Conservation (phyloP, 2,113 vertebrate species). For the Mandrillus leucophaeus region DNA sequence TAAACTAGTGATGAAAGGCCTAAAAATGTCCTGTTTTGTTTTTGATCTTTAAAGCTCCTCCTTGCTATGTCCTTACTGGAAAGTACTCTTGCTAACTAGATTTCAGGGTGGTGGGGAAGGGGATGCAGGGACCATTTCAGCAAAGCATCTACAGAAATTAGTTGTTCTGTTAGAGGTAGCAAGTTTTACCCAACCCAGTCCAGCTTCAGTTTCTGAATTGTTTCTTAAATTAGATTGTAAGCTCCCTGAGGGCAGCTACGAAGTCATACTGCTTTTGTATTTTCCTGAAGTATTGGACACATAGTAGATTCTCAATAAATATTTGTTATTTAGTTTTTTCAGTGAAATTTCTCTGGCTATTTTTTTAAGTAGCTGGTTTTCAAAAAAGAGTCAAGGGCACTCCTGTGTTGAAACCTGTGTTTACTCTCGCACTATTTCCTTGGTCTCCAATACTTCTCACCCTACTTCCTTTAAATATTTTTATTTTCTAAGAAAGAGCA, state of each 20-base stretch:
- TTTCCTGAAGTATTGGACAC: slow-evolving; percentile 67
- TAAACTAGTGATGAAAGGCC: slow-evolving; percentile 51
- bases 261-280: slow-evolving; percentile 66
- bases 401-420: slow-evolving; percentile 52
- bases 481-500: slow-evolving; percentile 49
- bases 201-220: slow-evolving; percentile 58
- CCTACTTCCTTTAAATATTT: slow-evolving; percentile 42
- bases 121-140: neutral
- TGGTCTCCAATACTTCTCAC: slow-evolving; percentile 45
- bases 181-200: neutral
- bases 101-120: neutral
- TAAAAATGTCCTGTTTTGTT: slow-evolving; percentile 1
- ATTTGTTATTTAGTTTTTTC: slow-evolving; percentile 71
- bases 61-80: neutral
- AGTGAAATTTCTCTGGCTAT: slow-evolving; percentile 79
- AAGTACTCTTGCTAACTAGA: neutral
- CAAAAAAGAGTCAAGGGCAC: slow-evolving; percentile 54
- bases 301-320: slow-evolving; percentile 79
- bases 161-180: slow-evolving; percentile 29
- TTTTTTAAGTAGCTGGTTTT: slow-evolving; percentile 80
- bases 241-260: slow-evolving; percentile 76
- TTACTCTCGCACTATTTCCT: slow-evolving; percentile 5
- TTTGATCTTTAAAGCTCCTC: slow-evolving; percentile 7
- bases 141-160: neutral
- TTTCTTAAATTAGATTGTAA: slow-evolving; percentile 76